Percentiles rank a stretch among this genome's conserved stretches.
Evolutionary conservation across 2,113 vertebrate genomes (phyloP).

Genomic region (Cyprinodon variegatus): DNA sequence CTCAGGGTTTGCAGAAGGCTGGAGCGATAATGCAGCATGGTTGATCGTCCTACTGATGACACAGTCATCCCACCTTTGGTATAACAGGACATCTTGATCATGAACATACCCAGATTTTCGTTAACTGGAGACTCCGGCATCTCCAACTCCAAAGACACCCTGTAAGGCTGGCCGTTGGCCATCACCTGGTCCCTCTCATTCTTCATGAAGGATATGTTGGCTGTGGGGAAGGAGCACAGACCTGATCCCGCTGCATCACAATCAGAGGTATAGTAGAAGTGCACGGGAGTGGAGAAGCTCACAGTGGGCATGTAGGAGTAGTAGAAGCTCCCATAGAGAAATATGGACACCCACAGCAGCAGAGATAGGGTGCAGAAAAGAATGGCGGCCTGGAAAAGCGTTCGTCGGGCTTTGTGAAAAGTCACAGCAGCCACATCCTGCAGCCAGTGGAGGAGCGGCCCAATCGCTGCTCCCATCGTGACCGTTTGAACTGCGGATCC

Average conservation of each 20-base stretch:
- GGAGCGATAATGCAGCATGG: slow-evolving; percentile 91
- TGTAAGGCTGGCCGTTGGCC: slow-evolving; percentile 87
- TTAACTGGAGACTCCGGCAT: slow-evolving; percentile 90
- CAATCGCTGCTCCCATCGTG: slow-evolving; percentile 57
- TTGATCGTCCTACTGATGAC: slow-evolving; percentile 82
- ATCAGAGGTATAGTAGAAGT: slow-evolving; percentile 86
- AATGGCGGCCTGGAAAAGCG: slow-evolving; percentile 86
- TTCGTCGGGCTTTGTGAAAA: slow-evolving; percentile 83
- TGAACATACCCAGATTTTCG: slow-evolving; percentile 89
- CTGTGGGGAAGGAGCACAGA: slow-evolving; percentile 88
- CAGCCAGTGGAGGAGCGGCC: slow-evolving; percentile 82
- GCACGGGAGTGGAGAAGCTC: slow-evolving; percentile 88
- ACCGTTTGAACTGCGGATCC: slow-evolving; percentile 14
- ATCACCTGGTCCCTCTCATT: slow-evolving; percentile 86
- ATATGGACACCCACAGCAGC: slow-evolving; percentile 90
- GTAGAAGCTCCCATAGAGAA: slow-evolving; percentile 93
- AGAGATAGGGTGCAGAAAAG: slow-evolving; percentile 83
- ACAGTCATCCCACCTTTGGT: slow-evolving; percentile 81
- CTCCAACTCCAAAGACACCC: slow-evolving; percentile 85
- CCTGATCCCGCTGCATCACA: slow-evolving; percentile 74
- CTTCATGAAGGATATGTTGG: slow-evolving; percentile 88
- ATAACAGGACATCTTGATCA: slow-evolving; percentile 87
- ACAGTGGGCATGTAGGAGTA: slow-evolving; percentile 93
- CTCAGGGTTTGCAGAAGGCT: slow-evolving; percentile 83
- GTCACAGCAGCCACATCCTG: slow-evolving; percentile 83